Conservation (phyloP, 2,113 vertebrate genomes). For the Bujurquina vittata region DNA sequence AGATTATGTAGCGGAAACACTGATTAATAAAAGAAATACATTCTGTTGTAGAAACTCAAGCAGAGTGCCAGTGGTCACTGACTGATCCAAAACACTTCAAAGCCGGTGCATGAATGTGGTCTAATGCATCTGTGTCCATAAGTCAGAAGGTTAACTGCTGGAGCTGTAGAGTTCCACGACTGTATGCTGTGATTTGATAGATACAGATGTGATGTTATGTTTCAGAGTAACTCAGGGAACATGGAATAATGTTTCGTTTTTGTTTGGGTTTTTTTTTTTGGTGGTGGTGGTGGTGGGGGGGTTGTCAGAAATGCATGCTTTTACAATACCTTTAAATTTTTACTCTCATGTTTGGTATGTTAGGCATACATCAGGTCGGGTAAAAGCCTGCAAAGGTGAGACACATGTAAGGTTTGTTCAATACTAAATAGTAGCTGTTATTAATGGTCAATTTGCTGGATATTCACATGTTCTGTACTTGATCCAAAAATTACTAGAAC, state of each 20-base stretch:
- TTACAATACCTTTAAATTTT: neutral
- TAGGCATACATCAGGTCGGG: neutral
- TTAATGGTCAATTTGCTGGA: too few species aligned
- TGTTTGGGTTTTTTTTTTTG: too few species aligned
- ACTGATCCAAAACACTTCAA: neutral
- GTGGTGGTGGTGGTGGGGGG: too few species aligned
- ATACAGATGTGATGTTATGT: neutral
- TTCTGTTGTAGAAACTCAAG: slow-evolving; percentile 6
- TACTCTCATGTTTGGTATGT: neutral
- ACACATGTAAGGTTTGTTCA: neutral
- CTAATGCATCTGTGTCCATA: neutral
- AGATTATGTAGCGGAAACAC: slow-evolving; percentile 2
- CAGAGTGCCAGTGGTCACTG: neutral
- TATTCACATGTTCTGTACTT: neutral
- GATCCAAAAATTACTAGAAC: neutral
- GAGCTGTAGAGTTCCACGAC: neutral
- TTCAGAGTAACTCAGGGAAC: neutral
- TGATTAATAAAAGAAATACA: neutral
- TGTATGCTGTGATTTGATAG: neutral
- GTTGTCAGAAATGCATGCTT: neutral
- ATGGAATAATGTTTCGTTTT: neutral
- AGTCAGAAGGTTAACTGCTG: neutral
- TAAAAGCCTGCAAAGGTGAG: neutral
- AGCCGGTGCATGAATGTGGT: neutral
- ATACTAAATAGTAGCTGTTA: too few species aligned